Conservation (phyloP, 1,140 invertebrate genomes). For the Tetraneura akinire region DNA sequence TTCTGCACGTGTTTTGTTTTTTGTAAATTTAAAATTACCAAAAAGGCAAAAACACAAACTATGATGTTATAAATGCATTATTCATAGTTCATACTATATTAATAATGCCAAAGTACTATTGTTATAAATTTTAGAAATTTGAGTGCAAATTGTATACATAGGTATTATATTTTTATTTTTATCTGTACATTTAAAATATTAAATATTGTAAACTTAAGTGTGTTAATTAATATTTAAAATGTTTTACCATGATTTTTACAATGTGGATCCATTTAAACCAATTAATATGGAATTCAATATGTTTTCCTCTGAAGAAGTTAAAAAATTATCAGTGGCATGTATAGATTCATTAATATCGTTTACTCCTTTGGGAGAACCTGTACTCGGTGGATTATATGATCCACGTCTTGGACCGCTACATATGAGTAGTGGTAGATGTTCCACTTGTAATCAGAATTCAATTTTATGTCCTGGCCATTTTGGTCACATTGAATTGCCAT, state of each 20-base stretch:
- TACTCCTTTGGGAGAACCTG: slow-evolving; percentile 80
- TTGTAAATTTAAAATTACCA: no score
- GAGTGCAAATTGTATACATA: no score
- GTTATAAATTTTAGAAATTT: no score
- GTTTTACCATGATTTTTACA: slow-evolving; percentile 52
- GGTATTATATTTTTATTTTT: no score
- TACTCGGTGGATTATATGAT: slow-evolving; percentile 85
- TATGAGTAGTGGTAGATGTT: slow-evolving; percentile 69
- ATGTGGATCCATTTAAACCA: slow-evolving; percentile 50
- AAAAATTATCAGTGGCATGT: slow-evolving; percentile 81
- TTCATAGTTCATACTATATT: no score
- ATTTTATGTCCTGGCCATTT: slow-evolving; percentile 87
- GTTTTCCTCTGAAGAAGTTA: slow-evolving; percentile 74
- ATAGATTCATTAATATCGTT: slow-evolving; percentile 82
- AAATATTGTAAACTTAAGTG: no score
- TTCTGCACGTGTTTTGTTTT: no score
- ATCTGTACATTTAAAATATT: no score
- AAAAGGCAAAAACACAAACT: no score
- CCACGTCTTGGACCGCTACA: slow-evolving; percentile 65
- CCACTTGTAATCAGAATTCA: slow-evolving; percentile 75
- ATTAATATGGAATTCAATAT: slow-evolving; percentile 42
- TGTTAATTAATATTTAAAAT: slow-evolving; percentile 3
- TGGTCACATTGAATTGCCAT: slow-evolving; percentile 90
- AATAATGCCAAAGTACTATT: no score
- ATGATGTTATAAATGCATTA: no score